phyloP scores from a whole-genome alignment of 2,888 invertebrate species.

The Clostera curtula region DNA sequence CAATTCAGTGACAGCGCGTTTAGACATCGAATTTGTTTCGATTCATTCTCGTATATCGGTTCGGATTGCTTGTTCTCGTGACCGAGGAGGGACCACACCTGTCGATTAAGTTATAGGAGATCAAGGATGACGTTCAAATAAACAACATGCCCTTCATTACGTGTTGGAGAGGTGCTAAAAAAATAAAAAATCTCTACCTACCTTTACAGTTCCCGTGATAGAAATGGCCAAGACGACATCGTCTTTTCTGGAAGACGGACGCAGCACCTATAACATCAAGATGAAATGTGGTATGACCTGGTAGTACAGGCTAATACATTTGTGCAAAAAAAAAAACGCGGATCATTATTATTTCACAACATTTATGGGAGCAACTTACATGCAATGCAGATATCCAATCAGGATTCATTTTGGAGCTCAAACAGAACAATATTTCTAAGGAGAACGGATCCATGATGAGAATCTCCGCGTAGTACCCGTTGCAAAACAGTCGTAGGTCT shows the following conservation, averaged over 20 bases:
- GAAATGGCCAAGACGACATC: slow-evolving; percentile 97
- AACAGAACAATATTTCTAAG: slow-evolving; percentile 91
- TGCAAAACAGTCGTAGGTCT: slow-evolving; percentile 93
- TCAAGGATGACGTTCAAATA: too few relatives aligned
- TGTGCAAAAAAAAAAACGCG: too few relatives aligned
- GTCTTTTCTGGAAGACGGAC: slow-evolving; percentile 88
- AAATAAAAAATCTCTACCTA: slow-evolving; percentile 20
- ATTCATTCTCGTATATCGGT: slow-evolving; percentile 96
- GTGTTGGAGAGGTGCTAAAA: neutral
- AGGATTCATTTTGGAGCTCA: slow-evolving; percentile 96
- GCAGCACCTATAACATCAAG: slow-evolving; percentile 79
- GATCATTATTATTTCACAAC: too few relatives aligned
- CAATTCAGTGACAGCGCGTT: slow-evolving; percentile 95
- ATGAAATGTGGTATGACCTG: too few relatives aligned
- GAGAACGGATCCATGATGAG: slow-evolving; percentile 97
- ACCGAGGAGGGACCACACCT: slow-evolving; percentile 94
- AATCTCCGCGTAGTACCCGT: slow-evolving; percentile 98
- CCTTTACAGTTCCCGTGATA: slow-evolving; percentile 95
- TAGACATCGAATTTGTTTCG: slow-evolving; percentile 95
- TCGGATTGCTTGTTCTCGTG: slow-evolving; percentile 91
- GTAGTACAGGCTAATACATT: too few relatives aligned
- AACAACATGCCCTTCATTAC: too few relatives aligned
- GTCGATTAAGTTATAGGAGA: slow-evolving; percentile 1
- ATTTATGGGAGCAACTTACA: slow-evolving; percentile 78
- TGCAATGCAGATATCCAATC: slow-evolving; percentile 99